Conservation (phyloP, 2,797 vertebrate genomes). For the Lerista edwardsae region DNA sequence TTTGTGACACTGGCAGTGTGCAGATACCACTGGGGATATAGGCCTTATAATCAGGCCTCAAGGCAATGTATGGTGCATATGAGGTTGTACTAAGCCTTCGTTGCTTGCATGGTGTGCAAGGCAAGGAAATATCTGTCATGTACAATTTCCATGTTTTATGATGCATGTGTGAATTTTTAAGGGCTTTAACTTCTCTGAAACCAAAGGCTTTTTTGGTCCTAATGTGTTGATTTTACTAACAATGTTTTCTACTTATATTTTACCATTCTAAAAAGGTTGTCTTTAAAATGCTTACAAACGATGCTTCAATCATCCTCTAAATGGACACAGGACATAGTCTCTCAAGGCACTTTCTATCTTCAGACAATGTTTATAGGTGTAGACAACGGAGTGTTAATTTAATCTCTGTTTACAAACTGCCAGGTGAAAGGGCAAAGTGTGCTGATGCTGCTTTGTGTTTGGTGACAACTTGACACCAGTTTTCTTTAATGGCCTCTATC, state of each 20-base stretch:
- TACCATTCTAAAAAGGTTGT: background rate
- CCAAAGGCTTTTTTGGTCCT: background rate
- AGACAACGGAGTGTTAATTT: slow-evolving; percentile 54
- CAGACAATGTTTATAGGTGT: slow-evolving; percentile 52
- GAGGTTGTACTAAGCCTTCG: background rate
- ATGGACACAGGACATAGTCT: slow-evolving; percentile 29
- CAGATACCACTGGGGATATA: no score
- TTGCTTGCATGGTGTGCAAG: background rate
- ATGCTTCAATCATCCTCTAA: slow-evolving; percentile 10
- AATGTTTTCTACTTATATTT: background rate
- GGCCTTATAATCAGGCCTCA: no score
- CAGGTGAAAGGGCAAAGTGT: slow-evolving; percentile 51
- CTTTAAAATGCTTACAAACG: slow-evolving; percentile 3
- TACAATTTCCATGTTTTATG: background rate
- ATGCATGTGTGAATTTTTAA: background rate
- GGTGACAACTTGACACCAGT: slow-evolving; percentile 37
- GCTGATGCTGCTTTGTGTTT: slow-evolving; percentile 55
- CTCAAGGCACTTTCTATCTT: slow-evolving; percentile 36
- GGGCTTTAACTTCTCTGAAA: background rate
- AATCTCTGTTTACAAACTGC: slow-evolving; percentile 66
- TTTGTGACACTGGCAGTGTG: no score
- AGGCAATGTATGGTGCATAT: background rate
- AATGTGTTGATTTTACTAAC: slow-evolving; percentile 9
- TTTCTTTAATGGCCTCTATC: slow-evolving; percentile 38
- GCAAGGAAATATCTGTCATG: background rate